phyloP scores from a whole-genome alignment of 2,113 vertebrate genomes.

The Micronycteris hirsuta region DNA sequence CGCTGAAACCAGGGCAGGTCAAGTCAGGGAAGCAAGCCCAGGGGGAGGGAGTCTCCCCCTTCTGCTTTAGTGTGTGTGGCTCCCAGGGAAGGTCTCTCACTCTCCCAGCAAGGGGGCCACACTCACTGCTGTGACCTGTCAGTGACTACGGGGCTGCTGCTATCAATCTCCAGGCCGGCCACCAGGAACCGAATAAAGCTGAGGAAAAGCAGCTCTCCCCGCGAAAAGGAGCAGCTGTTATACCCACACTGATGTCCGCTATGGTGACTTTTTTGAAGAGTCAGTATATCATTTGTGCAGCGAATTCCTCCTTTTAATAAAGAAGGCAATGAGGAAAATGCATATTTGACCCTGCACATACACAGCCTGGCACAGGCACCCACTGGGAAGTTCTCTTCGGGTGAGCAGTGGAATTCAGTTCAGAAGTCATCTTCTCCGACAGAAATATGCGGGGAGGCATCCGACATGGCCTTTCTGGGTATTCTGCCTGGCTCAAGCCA shows the following conservation, averaged over 20 bases:
- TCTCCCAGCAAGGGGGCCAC: not conserved
- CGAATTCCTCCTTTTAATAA: not conserved
- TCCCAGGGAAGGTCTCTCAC: not conserved
- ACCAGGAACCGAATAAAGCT: not conserved
- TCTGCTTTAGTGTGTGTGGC: too few species aligned
- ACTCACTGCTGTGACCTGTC: not conserved
- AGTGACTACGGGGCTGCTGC: fast-evolving
- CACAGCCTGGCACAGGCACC: not conserved
- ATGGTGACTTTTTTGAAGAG: not conserved
- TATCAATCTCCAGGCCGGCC: not conserved
- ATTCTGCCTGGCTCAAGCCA: not conserved
- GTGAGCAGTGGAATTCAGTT: not conserved
- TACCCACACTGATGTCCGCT: too few species aligned
- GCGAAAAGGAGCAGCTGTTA: not conserved
- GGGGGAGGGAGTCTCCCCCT: not conserved
- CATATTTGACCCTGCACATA: not conserved
- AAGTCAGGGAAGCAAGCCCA: not conserved
- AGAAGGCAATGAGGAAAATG: not conserved
- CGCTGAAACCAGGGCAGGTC: not conserved
- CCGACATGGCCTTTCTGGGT: not conserved
- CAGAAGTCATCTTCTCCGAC: not conserved
- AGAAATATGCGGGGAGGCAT: not conserved
- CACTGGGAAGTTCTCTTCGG: not conserved
- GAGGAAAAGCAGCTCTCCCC: not conserved
- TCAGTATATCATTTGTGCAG: not conserved